Base-by-base conservation (phyloP, 2,888 invertebrate species). In the Cynaeus angustus region DNA sequence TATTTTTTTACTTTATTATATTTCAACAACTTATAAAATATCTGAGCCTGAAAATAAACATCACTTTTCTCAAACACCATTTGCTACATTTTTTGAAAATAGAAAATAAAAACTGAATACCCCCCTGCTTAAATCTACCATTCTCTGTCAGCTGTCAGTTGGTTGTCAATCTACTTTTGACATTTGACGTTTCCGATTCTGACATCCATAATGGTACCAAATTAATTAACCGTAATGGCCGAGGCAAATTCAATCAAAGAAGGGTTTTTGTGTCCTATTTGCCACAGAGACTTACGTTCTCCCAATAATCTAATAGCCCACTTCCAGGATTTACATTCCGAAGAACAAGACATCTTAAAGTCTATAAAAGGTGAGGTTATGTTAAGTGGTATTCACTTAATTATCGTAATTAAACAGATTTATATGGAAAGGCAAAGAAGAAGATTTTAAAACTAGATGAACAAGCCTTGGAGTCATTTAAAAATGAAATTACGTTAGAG, bases 231-330 rank as follows among this genome's bases (percentile, higher is more conserved):
- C n/a, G 2, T 1, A 12, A 76, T 76, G 76, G 75, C 75, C 13
- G 76, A 75, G 62, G 77, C 80, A 5, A 78, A 76, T 55, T 66
- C 70, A 79, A 93, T 96, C 76, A 87, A 94, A 70, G 97, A 98
- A 85, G 98, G 98, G 3, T 98, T 98, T 82, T 87, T 98, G 7
- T 98, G 98, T 84, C 98, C 98, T 0, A 95, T 97, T 78, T 98
- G 98, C 81, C 93, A 95, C 86, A 91, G 92, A 38, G 97, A 98
- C 84, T 88, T 96, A 50, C 94, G 94, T 81, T 94, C 95, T 9
- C 92, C 95, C 4, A 89, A 91, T 59, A 92, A 93, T 81, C 87
- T 98, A 65, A 93, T 94, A 62, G 89, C 90, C 74, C 98, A 98
- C 86, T 98, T 98, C 82, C 95, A 97, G 84, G 92, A 92, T 71